Conservation (phyloP, 1,140 invertebrate species). For the Stenopsyche tienmushanensis region DNA sequence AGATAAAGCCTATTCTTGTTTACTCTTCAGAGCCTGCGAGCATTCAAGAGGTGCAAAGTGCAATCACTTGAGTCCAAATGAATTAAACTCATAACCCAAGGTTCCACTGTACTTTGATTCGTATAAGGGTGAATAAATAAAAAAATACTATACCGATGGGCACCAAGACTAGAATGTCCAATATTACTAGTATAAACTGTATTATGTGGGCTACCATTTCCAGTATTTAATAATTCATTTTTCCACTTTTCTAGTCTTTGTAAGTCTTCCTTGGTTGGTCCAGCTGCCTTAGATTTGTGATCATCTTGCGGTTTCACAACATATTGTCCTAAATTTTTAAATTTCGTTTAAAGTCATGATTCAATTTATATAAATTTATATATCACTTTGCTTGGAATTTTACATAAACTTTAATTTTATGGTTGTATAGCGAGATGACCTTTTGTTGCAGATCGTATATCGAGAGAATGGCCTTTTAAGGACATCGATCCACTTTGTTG, state of each 20-base stretch:
- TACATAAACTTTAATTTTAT: too few relatives aligned
- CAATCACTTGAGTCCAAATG: too few relatives aligned
- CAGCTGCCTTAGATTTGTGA: constrained; percentile 66
- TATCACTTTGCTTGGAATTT: too few relatives aligned
- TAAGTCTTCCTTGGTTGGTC: constrained; percentile 59
- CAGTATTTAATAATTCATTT: constrained; percentile 53
- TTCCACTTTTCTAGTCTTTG: constrained; percentile 61
- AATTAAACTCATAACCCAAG: too few relatives aligned
- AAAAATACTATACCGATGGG: constrained; percentile 48
- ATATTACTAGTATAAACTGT: constrained; percentile 57
- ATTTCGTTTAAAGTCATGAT: too few relatives aligned
- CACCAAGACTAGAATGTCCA: constrained; percentile 61
- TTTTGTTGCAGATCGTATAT: constrained; percentile 46
- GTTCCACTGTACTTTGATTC: too few relatives aligned
- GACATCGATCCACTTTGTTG: constrained; percentile 32
- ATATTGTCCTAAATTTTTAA: constrained; percentile 70
- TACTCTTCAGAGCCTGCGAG: too few relatives aligned
- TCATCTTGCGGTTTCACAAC: constrained; percentile 79
- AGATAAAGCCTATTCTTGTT: too few relatives aligned
- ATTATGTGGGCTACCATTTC: constrained; percentile 52
- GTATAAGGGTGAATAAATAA: too few relatives aligned
- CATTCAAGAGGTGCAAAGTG: too few relatives aligned
- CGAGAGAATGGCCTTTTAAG: constrained; percentile 32
- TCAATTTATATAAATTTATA: too few relatives aligned
- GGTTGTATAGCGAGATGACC: too few relatives aligned